Evolutionary conservation across 2,113 vertebrate species (phyloP).

Genomic region (Psilopsiagon aurifrons): DNA sequence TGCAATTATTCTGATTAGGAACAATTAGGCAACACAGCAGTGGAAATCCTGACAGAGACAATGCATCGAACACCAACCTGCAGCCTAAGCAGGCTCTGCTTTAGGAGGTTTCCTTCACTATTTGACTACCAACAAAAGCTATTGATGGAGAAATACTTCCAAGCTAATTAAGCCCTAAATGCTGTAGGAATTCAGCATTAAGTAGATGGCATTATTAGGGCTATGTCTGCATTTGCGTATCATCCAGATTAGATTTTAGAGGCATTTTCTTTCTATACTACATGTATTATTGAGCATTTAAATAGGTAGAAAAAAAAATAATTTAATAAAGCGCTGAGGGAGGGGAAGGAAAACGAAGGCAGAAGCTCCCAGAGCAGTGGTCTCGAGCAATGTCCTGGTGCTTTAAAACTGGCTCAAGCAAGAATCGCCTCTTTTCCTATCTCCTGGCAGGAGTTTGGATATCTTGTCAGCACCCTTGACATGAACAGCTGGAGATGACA

Average conservation of each 20-base stretch:
- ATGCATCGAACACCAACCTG: constrained; percentile 49
- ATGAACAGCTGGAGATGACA: constrained; percentile 84
- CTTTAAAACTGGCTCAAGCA: constrained; percentile 30
- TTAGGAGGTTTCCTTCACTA: constrained; percentile 62
- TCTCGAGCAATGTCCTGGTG: not conserved
- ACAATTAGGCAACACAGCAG: constrained; percentile 73
- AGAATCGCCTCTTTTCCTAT: constrained; percentile 15
- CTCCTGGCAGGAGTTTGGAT: constrained; percentile 64
- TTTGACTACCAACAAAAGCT: constrained; percentile 72
- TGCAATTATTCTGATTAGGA: constrained; percentile 80
- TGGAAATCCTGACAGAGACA: constrained; percentile 68
- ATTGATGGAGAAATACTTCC: constrained; percentile 68
- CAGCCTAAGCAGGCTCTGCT: constrained; percentile 42
- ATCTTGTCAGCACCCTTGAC: constrained; percentile 79
- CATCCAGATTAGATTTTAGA: constrained; percentile 50
- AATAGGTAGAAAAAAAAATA: constrained; percentile 56
- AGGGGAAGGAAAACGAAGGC: not conserved
- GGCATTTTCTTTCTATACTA: constrained; percentile 34
- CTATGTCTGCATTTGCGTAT: not conserved
- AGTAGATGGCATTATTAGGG: constrained; percentile 60
- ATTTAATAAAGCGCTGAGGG: constrained; percentile 19
- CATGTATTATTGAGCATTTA: constrained; percentile 55
- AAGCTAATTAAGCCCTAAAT: constrained; percentile 80
- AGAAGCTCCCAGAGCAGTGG: constrained; percentile 8
- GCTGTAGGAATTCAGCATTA: constrained; percentile 71